Conservation (phyloP, 2,797 vertebrate species). For the Malacoraja senta region DNA sequence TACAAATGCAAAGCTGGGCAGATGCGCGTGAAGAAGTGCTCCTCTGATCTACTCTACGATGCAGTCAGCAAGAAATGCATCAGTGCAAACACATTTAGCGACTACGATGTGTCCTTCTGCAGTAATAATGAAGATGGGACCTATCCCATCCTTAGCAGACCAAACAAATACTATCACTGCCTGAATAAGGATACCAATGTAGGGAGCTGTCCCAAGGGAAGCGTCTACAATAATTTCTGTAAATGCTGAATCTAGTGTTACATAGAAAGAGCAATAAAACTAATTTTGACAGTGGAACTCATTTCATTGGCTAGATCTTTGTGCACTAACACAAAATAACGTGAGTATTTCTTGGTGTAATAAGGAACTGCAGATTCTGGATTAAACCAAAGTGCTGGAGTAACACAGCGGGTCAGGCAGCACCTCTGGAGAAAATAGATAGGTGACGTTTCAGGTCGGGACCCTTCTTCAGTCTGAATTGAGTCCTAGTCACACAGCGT, state of each 20-base stretch:
- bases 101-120: slow-evolving; percentile 4
- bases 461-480: too few species aligned
- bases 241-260: background rate
- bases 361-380: too few species aligned
- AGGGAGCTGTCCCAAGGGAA: background rate
- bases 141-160: slow-evolving; percentile 14
- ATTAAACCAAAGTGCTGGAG: too few species aligned
- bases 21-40: background rate
- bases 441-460: too few species aligned
- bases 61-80: background rate
- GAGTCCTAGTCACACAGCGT: too few species aligned
- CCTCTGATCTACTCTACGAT: background rate
- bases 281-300: too few species aligned
- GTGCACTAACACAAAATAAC: background rate
- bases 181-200: background rate
- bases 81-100: background rate
- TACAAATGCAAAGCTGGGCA: background rate
- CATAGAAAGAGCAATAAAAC: too few species aligned
- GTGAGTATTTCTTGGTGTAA: background rate
- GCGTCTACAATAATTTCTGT: slow-evolving; percentile 1
- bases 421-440: too few species aligned
- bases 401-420: too few species aligned
- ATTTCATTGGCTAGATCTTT: background rate
- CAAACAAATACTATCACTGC: slow-evolving; percentile 18
- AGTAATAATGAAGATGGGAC: background rate